Evolutionary conservation across 2,113 vertebrate genomes (phyloP).

Genomic region (Oryzias celebensis): DNA sequence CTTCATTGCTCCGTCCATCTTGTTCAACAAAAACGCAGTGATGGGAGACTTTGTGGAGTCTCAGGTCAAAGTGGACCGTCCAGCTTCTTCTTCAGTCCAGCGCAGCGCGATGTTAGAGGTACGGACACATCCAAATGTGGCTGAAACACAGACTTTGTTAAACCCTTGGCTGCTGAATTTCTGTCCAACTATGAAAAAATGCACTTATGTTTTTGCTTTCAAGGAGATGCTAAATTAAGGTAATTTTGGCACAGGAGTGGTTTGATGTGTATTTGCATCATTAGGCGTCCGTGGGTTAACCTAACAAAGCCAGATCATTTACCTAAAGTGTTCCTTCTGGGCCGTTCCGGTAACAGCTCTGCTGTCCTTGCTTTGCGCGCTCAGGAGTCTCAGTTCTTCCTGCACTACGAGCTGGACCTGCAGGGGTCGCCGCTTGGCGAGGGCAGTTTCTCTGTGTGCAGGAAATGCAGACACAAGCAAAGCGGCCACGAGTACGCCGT

Average conservation of each 20-base stretch:
- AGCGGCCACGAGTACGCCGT: conserved; percentile 85
- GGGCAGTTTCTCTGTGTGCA: conserved; percentile 90
- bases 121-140: conserved; percentile 4
- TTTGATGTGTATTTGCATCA: too few species aligned
- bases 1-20: conserved; percentile 89
- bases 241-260: too few species aligned
- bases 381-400: conserved; percentile 91
- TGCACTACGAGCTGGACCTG: conserved; percentile 87
- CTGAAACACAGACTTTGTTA: background rate
- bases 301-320: too few species aligned
- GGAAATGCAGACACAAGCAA: conserved; percentile 85
- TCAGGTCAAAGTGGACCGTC: conserved; percentile 77
- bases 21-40: conserved; percentile 88
- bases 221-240: background rate
- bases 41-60: conserved; percentile 83
- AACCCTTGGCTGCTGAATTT: background rate
- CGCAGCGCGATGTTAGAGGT: conserved; percentile 90
- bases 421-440: conserved; percentile 83
- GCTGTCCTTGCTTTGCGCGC: background rate
- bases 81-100: conserved; percentile 82
- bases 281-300: too few species aligned
- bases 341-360: background rate
- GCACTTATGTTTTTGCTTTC: background rate
- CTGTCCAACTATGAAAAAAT: background rate
- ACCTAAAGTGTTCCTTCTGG: too few species aligned